These are phyloP conservation scores for Corydoras maculifer DNA, from an alignment of 2,113 vertebrate genomes.

Conservation along the genomic window DNA sequence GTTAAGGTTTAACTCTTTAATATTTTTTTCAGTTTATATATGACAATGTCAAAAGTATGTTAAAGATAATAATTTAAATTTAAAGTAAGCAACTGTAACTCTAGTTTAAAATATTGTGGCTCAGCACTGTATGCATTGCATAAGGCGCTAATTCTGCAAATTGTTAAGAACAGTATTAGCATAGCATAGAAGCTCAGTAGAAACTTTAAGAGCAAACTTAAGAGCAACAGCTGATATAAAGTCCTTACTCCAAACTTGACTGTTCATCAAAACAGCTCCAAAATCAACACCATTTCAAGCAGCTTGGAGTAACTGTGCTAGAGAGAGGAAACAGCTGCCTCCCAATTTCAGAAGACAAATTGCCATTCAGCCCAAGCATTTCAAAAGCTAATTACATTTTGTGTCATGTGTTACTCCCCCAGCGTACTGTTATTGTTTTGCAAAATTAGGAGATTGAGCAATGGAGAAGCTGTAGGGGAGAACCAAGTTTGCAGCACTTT, in stretches of 20 bases:
- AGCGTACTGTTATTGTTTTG: conserved; percentile 46
- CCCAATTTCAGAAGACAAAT: conserved; percentile 45
- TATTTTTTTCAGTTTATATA: no score
- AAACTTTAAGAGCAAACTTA: no score
- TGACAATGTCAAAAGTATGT: no score
- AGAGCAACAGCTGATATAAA: background rate
- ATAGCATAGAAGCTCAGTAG: no score
- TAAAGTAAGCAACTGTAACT: no score
- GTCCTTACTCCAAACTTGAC: background rate
- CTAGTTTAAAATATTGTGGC: no score
- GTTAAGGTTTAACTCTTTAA: no score
- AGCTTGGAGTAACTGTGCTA: conserved; percentile 33
- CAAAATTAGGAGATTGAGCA: conserved; percentile 36
- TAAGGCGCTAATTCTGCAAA: no score
- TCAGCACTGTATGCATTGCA: no score
- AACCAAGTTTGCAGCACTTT: conserved; percentile 27
- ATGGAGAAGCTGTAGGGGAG: conserved; percentile 34
- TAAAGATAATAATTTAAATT: no score
- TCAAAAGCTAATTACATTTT: conserved; percentile 48
- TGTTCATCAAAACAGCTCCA: conserved; percentile 16
- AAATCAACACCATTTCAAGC: conserved; percentile 21
- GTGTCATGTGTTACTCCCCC: conserved; percentile 40
- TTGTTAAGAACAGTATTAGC: no score
- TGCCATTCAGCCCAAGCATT: conserved; percentile 42
- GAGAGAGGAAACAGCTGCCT: conserved; percentile 36